Percentiles rank a stretch among this genome's conserved stretches.
phyloP scores from a whole-genome alignment of 2,797 vertebrate genomes.

The Rhinophrynus dorsalis region DNA sequence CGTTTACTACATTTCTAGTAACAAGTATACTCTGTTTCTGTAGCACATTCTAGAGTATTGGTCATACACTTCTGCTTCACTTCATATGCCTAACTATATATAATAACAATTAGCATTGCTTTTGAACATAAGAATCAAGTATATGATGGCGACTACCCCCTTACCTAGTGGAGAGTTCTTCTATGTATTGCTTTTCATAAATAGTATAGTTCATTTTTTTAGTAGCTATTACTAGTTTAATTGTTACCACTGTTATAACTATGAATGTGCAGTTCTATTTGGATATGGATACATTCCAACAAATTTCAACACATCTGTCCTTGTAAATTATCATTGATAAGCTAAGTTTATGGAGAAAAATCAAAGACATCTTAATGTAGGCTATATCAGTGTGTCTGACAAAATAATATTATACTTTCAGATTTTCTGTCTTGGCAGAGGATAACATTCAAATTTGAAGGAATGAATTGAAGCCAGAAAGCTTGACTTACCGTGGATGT shows the following conservation, averaged over 20 bases:
- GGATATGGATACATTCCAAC: background rate
- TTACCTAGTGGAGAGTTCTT: too few relatives aligned
- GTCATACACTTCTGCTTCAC: too few relatives aligned
- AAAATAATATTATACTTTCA: constrained; percentile 1
- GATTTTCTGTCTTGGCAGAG: constrained; percentile 12
- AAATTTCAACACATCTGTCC: constrained; percentile 12
- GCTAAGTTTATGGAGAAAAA: background rate
- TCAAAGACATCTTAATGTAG: constrained; percentile 25
- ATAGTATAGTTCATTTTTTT: too few relatives aligned
- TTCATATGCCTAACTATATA: too few relatives aligned
- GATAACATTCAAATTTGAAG: constrained; percentile 10
- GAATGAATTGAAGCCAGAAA: constrained; percentile 24
- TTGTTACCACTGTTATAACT: background rate
- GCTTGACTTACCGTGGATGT: constrained; percentile 10
- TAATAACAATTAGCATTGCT: too few relatives aligned
- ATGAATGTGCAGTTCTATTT: background rate
- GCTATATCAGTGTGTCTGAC: constrained; percentile 13
- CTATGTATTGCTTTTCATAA: too few relatives aligned
- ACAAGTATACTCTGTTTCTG: too few relatives aligned
- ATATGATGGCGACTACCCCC: too few relatives aligned
- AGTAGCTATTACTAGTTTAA: too few relatives aligned
- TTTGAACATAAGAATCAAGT: too few relatives aligned
- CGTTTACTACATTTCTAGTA: too few relatives aligned
- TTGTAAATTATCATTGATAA: constrained; percentile 8
- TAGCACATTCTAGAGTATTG: too few relatives aligned